Percentiles rank a stretch among this genome's conserved stretches.
These are phyloP conservation scores for Glandiceps talaboti DNA, from an alignment of 53 echinoderm and acorn worm species.

Conservation along the genomic window DNA sequence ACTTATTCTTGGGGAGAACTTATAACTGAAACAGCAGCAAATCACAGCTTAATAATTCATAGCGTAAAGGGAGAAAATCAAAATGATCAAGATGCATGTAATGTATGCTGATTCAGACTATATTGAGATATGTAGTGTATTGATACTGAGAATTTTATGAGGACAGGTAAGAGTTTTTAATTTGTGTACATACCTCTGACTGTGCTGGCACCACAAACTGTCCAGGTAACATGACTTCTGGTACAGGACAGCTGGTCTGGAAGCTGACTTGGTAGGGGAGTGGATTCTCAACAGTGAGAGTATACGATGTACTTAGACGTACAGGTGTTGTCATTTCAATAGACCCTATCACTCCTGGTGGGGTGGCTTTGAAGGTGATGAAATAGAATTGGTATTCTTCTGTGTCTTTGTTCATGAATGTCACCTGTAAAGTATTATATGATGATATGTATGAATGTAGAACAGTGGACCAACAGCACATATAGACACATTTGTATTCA, in stretches of 20 bases:
- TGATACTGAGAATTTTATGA: too few relatives aligned
- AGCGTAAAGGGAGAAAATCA: too few relatives aligned
- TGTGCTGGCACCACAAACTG: constrained; percentile 89
- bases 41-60: too few relatives aligned
- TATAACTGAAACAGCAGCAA: too few relatives aligned
- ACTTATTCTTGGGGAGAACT: too few relatives aligned
- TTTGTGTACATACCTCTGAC: constrained; percentile 99
- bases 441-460: too few relatives aligned
- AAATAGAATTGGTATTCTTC: constrained; percentile 97
- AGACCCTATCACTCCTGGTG: constrained; percentile 88
- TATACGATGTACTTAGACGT: constrained; percentile 83
- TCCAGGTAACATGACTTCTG: constrained; percentile 83
- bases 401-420: constrained; percentile 77
- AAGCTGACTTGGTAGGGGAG: constrained; percentile 72
- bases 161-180: too few relatives aligned
- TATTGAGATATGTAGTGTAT: too few relatives aligned
- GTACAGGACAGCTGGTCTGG: constrained; percentile 63
- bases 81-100: too few relatives aligned
- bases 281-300: constrained; percentile 83
- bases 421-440: constrained; percentile 53
- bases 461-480: too few relatives aligned
- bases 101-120: too few relatives aligned
- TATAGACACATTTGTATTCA: too few relatives aligned
- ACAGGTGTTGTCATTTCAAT: constrained; percentile 97
- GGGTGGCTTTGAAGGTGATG: constrained; percentile 91